phyloP scores from a whole-genome alignment of 2,797 vertebrate genomes.

The Lates japonicus region DNA sequence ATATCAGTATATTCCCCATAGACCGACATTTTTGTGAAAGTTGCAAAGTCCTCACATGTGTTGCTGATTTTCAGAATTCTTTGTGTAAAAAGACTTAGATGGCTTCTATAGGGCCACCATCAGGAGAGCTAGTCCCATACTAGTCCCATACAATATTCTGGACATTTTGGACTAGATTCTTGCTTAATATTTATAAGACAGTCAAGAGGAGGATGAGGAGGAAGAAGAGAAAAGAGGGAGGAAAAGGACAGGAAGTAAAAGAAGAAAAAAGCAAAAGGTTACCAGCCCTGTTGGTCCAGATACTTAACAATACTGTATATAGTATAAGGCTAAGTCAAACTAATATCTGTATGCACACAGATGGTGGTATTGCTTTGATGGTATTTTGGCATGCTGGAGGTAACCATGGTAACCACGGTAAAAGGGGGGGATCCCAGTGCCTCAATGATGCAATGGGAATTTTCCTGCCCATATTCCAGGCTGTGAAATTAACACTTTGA shows the following conservation, averaged over 20 bases:
- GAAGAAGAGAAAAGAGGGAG: neutral
- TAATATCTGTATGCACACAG: slow-evolving; percentile 51
- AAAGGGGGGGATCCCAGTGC: slow-evolving; percentile 48
- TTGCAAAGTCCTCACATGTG: neutral
- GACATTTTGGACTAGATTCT: slow-evolving; percentile 5
- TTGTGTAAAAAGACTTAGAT: neutral
- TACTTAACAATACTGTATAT: neutral
- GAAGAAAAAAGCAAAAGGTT: neutral
- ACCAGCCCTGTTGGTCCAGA: neutral
- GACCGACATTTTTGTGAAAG: neutral
- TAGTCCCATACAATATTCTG: neutral
- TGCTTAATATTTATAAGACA: neutral
- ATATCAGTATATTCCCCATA: neutral
- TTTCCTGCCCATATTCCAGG: slow-evolving; percentile 59
- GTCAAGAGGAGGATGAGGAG: neutral
- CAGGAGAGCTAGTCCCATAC: neutral
- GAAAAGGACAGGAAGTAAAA: neutral
- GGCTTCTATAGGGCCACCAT: neutral
- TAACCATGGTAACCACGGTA: slow-evolving; percentile 65
- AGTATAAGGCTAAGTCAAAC: slow-evolving; percentile 16
- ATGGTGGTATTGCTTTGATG: slow-evolving; percentile 60
- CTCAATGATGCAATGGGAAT: slow-evolving; percentile 59
- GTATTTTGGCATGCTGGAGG: slow-evolving; percentile 62
- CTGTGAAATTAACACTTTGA: slow-evolving; percentile 73
- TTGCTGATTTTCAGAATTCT: no score